Conservation (phyloP, 2,888 invertebrate species). For the Drosophila peninsularis region DNA sequence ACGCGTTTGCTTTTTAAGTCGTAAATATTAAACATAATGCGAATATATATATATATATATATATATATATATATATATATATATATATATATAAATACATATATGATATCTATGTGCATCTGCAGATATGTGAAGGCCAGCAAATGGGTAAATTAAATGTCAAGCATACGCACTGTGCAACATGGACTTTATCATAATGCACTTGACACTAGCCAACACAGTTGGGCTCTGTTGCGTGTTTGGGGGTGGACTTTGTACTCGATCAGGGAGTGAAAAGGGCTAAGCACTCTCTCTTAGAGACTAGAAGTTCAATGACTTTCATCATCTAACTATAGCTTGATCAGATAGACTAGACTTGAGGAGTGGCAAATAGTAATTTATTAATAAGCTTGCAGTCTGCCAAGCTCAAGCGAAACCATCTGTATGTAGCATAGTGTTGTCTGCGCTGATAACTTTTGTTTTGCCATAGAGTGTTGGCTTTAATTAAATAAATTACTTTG, state of each 20-base stretch:
- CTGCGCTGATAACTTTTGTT: slow-evolving; percentile 20
- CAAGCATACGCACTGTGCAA: slow-evolving; percentile 46
- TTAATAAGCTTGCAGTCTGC: too few species aligned
- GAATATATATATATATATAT: slow-evolving; percentile 4
- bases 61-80: neutral
- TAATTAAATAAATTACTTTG: slow-evolving; percentile 63
- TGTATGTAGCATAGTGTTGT: neutral
- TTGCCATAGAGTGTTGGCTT: slow-evolving; percentile 20
- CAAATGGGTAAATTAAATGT: slow-evolving; percentile 40
- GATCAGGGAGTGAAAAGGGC: neutral
- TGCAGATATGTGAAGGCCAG: slow-evolving; percentile 3
- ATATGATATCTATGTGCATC: slow-evolving; percentile 1
- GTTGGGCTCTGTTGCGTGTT: neutral
- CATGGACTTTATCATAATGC: slow-evolving; percentile 27
- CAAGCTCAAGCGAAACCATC: neutral
- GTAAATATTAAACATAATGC: slow-evolving; percentile 51
- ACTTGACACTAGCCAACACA: slow-evolving; percentile 17
- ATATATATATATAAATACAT: neutral
- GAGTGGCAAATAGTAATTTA: too few species aligned
- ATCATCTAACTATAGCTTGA: too few species aligned
- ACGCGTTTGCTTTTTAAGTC: slow-evolving; percentile 48
- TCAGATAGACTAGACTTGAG: too few species aligned
- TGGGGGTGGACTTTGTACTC: neutral
- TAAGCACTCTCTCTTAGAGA: too few species aligned
- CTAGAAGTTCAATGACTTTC: too few species aligned